Base-by-base conservation (phyloP, 2,888 invertebrate genomes). In the Phaonia tiefii region DNA sequence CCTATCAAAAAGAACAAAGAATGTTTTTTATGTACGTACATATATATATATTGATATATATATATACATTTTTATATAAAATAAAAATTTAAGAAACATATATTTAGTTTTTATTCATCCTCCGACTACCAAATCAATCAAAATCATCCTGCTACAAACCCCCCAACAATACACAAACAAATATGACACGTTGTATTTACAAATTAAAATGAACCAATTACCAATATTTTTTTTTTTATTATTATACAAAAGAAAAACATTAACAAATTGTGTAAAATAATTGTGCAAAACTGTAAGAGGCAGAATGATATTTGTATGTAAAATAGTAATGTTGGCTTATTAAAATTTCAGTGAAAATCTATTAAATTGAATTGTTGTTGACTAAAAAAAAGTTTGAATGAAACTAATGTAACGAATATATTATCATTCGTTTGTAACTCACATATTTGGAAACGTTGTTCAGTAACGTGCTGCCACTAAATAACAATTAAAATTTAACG, bases 291-390 rank as follows among this genome's bases (percentile, higher is more conserved):
- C n/a, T n/a, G n/a, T n/a, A n/a, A n/a, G n/a, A n/a, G n/a, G n/a
- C n/a, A n/a, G n/a, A n/a, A n/a, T n/a, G n/a, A n/a, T n/a, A n/a
- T n/a, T n/a, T n/a, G n/a, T n/a, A n/a, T n/a, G n/a, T n/a, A n/a
- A n/a, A n/a, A 22, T 46, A 70, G 49, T 46, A 70, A 71, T 65
- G 56, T 70, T 74, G 78, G 78, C 78, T 65, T 70, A 72, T 54
- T 25, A 46, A n/a, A n/a, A 63, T 22, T 39, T 22, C 39, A 39
- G 63, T 63, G 63, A 63, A 63, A n/a, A 63, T 22, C 63, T 60
- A 60, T 60, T 15, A 69, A n/a, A 69, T 42, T n/a, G n/a, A 56
- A 69, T 54, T 69, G 69, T 69, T 69, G 69, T 69, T 69, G 42
- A 56, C 25, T 56, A 15, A 25, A n/a, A n/a, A n/a, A n/a, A 54